Conservation (phyloP, 2,888 invertebrate species). For the Pterostichus niger region DNA sequence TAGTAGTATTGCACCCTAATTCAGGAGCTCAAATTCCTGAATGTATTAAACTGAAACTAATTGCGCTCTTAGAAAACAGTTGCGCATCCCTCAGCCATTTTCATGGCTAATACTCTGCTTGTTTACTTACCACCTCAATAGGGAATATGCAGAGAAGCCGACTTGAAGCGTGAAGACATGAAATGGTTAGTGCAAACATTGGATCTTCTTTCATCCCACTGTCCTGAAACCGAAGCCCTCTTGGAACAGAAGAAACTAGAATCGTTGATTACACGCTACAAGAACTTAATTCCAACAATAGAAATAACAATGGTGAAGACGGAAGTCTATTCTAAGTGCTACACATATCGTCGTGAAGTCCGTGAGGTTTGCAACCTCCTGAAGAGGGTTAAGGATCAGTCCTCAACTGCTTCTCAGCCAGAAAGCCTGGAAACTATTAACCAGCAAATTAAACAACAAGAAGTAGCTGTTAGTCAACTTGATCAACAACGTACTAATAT, state of each 20-base stretch:
- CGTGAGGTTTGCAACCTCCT: constrained; percentile 90
- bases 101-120: constrained; percentile 58
- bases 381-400: constrained; percentile 87
- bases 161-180: constrained; percentile 94
- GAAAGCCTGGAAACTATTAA: constrained; percentile 87
- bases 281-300: constrained; percentile 93
- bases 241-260: constrained; percentile 91
- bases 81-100: constrained; percentile 18
- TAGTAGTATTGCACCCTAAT: constrained; percentile 7
- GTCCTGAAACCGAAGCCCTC: constrained; percentile 88
- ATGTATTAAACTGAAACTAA: constrained; percentile 10
- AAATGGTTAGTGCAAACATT: constrained; percentile 96
- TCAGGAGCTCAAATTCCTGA: constrained; percentile 26
- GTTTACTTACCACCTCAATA: constrained; percentile 75
- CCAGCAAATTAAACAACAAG: constrained; percentile 89
- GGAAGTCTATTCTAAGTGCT: constrained; percentile 94
- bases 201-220: constrained; percentile 90
- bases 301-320: constrained; percentile 96
- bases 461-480: constrained; percentile 88
- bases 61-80: constrained; percentile 38
- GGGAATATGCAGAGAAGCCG: constrained; percentile 94
- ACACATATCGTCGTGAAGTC: constrained; percentile 93
- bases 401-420: constrained; percentile 82
- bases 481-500: constrained; percentile 92
- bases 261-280: constrained; percentile 91